Conservation (phyloP, 2,888 invertebrate genomes). For the Sylvicola cinctus region DNA sequence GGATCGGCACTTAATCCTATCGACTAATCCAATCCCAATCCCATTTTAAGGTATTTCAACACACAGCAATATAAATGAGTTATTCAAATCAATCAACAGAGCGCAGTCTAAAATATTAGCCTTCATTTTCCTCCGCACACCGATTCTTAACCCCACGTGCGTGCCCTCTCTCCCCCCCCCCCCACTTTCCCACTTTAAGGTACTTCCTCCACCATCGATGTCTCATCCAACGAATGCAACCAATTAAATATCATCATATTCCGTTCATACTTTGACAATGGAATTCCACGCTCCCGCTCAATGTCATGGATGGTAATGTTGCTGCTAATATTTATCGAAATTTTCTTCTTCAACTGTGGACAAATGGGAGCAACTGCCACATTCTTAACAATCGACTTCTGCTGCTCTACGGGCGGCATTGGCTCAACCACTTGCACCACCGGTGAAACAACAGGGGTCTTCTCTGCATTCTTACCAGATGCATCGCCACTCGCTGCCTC, state of each 20-base stretch:
- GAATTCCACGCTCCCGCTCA: conserved; percentile 61
- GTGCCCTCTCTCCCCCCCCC: too few relatives aligned
- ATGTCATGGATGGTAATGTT: conserved; percentile 56
- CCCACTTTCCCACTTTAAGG: too few relatives aligned
- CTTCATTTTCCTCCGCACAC: too few relatives aligned
- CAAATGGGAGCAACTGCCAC: conserved; percentile 5
- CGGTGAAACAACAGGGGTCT: too few relatives aligned
- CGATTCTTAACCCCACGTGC: too few relatives aligned
- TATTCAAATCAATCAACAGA: too few relatives aligned
- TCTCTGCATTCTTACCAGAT: not conserved
- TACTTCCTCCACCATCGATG: conserved; percentile 29
- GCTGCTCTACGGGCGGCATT: not conserved
- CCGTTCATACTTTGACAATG: conserved; percentile 72
- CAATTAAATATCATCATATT: conserved; percentile 94
- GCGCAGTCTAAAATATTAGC: too few relatives aligned
- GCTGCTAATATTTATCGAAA: conserved; percentile 11
- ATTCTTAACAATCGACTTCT: not conserved
- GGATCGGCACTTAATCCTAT: too few relatives aligned
- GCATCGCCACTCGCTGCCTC: not conserved
- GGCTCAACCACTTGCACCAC: not conserved
- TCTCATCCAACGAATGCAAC: conserved; percentile 69
- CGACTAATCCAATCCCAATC: too few relatives aligned
- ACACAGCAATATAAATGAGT: too few relatives aligned
- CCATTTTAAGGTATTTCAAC: too few relatives aligned
- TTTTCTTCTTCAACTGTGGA: conserved; percentile 9